Evolutionary conservation across 2,113 vertebrate species (phyloP).

Genomic region (Pelmatolapia mariae): DNA sequence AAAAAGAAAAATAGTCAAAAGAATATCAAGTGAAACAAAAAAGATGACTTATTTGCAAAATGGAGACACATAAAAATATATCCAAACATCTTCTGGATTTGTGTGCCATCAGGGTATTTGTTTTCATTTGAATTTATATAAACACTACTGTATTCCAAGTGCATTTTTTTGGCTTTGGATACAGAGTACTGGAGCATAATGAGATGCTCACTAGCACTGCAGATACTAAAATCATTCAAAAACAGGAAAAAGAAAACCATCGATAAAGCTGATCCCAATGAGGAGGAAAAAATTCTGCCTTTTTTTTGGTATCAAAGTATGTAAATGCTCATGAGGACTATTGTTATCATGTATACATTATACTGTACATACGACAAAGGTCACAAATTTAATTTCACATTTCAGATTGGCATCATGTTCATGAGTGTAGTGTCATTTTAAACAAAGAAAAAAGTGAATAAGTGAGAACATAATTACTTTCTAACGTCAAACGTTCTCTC

Average conservation of each 20-base stretch:
- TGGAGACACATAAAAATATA: slow-evolving; percentile 68
- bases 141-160: slow-evolving; percentile 85
- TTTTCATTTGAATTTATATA: slow-evolving; percentile 71
- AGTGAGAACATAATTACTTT: background rate
- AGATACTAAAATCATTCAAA: slow-evolving; percentile 83
- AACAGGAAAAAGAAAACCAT: slow-evolving; percentile 71
- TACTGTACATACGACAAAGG: slow-evolving; percentile 42
- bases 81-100: slow-evolving; percentile 67
- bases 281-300: slow-evolving; percentile 69
- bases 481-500: background rate
- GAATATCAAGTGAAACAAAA: slow-evolving; percentile 23
- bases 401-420: slow-evolving; percentile 29
- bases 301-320: slow-evolving; percentile 93
- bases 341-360: background rate
- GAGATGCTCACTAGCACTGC: slow-evolving; percentile 80
- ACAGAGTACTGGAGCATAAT: slow-evolving; percentile 75
- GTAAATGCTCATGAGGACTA: slow-evolving; percentile 60
- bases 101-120: slow-evolving; percentile 82
- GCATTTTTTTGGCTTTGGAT: slow-evolving; percentile 83
- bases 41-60: slow-evolving; percentile 61
- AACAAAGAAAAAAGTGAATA: background rate
- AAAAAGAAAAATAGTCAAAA: slow-evolving; percentile 32
- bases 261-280: slow-evolving; percentile 84
- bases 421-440: background rate
- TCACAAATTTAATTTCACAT: slow-evolving; percentile 47